Base-by-base conservation (phyloP, 2,888 invertebrate genomes). In the Drosophila affinis region DNA sequence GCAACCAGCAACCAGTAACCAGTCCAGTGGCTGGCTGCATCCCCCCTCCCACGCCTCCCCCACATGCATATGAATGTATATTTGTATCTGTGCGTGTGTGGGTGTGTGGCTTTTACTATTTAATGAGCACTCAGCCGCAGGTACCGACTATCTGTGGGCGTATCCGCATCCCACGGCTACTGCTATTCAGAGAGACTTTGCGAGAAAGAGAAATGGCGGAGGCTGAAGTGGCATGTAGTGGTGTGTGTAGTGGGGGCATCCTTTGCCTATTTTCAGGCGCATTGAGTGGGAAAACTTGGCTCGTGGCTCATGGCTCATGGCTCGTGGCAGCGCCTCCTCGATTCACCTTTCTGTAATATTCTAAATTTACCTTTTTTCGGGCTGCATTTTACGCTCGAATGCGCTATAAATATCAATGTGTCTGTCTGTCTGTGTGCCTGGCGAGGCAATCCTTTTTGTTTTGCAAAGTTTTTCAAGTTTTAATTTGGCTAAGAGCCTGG, bases 51-150 rank as follows among this genome's bases (percentile, higher is more conserved):
- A 1, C 7, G 27, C 27, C 27, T 6, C 27, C 7, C 1, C 27
- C 7, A 29, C 61, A 52, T 51, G 61, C 62, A 51, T 5, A 5
- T 39, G 51, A 21, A 39, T 55, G 27, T n/a, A 49, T 44, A 12
- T 17, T 21, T 12, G 49, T 47, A 21, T 34, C 9, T 9, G 3
- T 51, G 34, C 56, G 10, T 68, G 47, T 75, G 51, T 73, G 53
- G 67, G 59, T 34, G 57, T 59, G 52, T 63, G 51, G 45, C 75
- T 55, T 57, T 75, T 79, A 81, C 81, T 82, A 81, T 79, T 79
- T 78, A 79, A 78, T 84, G 78, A 81, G 62, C 65, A 67, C 77
- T 65, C 68, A 70, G 68, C 57, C 62, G 53, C 65, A 71, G 70
- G 48, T 55, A n/a, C n/a, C 39, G n/a, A 39, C 39, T 14, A 55